Base-by-base conservation (phyloP, 2,888 invertebrate genomes). In the Lacanobia wlatinum region DNA sequence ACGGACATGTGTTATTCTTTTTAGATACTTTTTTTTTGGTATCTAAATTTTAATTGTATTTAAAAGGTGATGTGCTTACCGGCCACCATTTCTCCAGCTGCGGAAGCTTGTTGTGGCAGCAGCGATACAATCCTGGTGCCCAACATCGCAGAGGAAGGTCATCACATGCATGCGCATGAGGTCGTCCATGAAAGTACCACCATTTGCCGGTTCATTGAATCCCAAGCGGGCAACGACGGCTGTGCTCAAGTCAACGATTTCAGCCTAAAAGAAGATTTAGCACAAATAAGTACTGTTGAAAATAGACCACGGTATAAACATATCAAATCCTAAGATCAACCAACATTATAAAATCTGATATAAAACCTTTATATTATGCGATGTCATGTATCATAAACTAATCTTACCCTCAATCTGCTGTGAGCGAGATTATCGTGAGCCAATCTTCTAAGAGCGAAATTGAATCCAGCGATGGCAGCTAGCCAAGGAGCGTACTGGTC, bases 401-500 rank as follows among this genome's bases (percentile, higher is more conserved):
- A 43, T 7, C 10, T 79, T 85, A 96, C 96, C 78, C 91, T 76
- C 9, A 96, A 82, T 50, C 84, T 84, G 23, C 86, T 52, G 5
- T 91, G 84, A 59, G 89, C 88, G 0, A 77, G 63, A 9, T 80
- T 68, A 61, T 95, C 92, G 70, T 94, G 93, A n/a, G 96, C 95
- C 64, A 96, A 86, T 75, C 94, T 91, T 60, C 94, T 92, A 3
- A 94, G 86, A 28, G 95, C 87, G 68, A 92, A 96, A 72, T 92
- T 92, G 61, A 96, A 93, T 18, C 96, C 96, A 67, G 90, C 90
- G 14, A 97, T 93, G 4, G 97, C 97, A 0, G 97, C 94, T 55
- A 96, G 94, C 97, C 98, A 98, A 0, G 98, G 98, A 28, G 97
- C 95, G 79, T 97, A 97, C 67, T 97, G 96, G 7, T 96, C 96